Conservation (phyloP, 2,113 vertebrate species). For the Dendropsophus ebraccatus region DNA sequence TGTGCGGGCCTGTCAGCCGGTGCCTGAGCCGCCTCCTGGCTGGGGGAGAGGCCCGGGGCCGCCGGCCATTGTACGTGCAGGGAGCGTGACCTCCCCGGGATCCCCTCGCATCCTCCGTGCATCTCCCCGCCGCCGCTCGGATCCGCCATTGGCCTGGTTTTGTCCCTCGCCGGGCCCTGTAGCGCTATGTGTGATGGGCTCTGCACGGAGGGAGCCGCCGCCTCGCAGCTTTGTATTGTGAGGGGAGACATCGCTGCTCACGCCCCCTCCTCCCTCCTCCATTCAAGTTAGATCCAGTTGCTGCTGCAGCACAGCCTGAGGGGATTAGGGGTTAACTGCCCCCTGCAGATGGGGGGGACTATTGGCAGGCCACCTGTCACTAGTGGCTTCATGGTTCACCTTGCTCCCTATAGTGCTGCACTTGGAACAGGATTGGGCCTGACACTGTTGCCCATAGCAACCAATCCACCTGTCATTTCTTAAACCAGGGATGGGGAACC, state of each 20-base stretch:
- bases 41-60: not conserved
- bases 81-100: conserved; percentile 9
- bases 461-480: no score
- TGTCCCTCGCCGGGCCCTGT: not conserved
- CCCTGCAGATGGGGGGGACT: no score
- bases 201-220: not conserved
- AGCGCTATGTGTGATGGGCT: not conserved
- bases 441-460: no score
- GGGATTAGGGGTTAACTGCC: conserved; percentile 29
- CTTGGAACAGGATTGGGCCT: no score
- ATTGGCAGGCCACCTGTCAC: no score
- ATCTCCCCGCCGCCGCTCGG: conserved; percentile 38
- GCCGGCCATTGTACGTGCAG: not conserved
- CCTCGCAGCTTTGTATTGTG: conserved; percentile 21
- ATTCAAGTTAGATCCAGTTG: conserved; percentile 44
- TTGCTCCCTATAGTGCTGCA: no score
- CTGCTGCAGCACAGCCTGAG: conserved; percentile 32
- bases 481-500: no score
- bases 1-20: conserved; percentile 4
- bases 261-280: not conserved
- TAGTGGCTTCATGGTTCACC: no score
- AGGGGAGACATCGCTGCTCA: conserved; percentile 9
- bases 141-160: not conserved
- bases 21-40: not conserved
- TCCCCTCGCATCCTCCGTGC: conserved; percentile 15